Conservation (phyloP, 1,140 invertebrate genomes). For the Zaprionus africanus region DNA sequence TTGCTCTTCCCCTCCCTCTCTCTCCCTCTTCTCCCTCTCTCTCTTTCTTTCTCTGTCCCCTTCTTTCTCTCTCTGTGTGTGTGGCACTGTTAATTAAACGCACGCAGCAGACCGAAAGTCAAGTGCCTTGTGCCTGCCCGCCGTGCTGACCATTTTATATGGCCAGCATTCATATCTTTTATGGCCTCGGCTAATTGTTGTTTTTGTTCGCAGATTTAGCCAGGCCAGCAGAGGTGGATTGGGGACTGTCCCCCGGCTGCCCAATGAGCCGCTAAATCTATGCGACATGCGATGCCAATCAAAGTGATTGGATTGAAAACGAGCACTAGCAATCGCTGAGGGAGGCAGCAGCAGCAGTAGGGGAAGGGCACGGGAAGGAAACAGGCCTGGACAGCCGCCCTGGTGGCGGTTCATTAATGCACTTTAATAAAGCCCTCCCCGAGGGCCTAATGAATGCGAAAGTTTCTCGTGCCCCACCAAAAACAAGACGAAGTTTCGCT, state of each 20-base stretch:
- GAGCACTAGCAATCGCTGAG: background rate
- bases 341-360: background rate
- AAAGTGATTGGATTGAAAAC: conserved; percentile 59
- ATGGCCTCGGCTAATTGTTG: conserved; percentile 73
- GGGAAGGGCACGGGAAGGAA: background rate
- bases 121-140: conserved; percentile 56
- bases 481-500: conserved; percentile 27
- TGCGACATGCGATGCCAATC: conserved; percentile 80
- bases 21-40: background rate
- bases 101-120: conserved; percentile 56
- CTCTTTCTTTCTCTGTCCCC: background rate
- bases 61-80: background rate
- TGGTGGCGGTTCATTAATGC: conserved; percentile 67
- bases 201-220: conserved; percentile 30
- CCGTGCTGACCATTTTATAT: conserved; percentile 23
- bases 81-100: conserved; percentile 68
- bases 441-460: conserved; percentile 54
- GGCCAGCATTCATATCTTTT: conserved; percentile 65
- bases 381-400: background rate
- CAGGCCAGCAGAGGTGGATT: background rate
- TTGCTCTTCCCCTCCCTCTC: background rate
- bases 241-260: no score
- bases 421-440: conserved; percentile 54
- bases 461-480: conserved; percentile 31
- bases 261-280: conserved; percentile 78